These are phyloP conservation scores for Anser cygnoides DNA, from an alignment of 2,113 vertebrate genomes.

Conservation along the genomic window DNA sequence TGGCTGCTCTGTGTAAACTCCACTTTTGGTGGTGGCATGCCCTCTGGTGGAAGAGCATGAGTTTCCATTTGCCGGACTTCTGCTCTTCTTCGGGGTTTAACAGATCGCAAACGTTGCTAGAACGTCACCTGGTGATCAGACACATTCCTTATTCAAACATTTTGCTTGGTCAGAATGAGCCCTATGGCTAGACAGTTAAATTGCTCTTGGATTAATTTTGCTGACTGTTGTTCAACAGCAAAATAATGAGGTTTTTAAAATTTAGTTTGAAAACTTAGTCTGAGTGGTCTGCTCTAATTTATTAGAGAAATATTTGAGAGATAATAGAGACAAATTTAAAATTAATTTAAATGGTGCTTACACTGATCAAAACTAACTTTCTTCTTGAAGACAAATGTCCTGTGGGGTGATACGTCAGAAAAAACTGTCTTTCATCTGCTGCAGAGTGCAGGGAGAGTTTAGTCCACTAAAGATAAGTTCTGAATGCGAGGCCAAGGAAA, in stretches of 20 bases:
- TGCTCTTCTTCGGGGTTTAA: rapidly evolving
- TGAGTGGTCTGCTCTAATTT: neutral
- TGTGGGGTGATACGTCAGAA: neutral
- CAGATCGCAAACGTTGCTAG: neutral
- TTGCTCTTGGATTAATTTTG: neutral
- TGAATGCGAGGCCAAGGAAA: neutral
- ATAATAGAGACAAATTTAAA: neutral
- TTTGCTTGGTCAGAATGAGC: neutral
- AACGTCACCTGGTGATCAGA: no score
- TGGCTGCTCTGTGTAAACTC: rapidly evolving
- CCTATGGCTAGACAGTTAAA: neutral
- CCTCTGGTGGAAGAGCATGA: neutral
- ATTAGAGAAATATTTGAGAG: neutral
- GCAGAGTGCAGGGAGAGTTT: neutral
- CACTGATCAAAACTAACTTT: rapidly evolving
- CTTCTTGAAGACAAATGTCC: neutral
- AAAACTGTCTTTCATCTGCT: neutral
- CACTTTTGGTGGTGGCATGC: neutral
- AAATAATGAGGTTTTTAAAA: neutral
- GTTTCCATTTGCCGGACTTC: neutral
- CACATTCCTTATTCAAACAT: neutral
- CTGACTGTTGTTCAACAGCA: neutral
- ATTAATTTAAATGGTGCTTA: neutral
- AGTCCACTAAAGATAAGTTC: neutral
- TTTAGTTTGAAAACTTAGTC: neutral